Conservation (phyloP, 2,888 invertebrate species). For the Drosophila histrio region DNA sequence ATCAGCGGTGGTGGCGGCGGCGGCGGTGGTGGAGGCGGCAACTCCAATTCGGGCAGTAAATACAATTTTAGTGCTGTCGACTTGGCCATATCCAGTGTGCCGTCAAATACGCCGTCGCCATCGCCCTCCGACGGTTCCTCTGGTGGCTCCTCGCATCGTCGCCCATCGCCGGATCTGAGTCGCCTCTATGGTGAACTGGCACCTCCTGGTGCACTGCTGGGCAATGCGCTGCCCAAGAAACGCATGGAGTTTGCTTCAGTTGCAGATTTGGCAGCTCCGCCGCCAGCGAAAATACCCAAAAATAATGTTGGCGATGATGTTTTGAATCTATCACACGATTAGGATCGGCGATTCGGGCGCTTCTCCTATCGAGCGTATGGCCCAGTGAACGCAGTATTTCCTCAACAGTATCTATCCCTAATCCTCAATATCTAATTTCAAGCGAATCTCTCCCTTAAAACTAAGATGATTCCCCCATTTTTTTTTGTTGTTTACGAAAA, state of each 20-base stretch:
- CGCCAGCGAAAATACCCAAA: constrained; percentile 86
- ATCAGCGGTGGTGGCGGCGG: constrained; percentile 54
- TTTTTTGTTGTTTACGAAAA: no score
- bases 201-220: constrained; percentile 69
- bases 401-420: constrained; percentile 49
- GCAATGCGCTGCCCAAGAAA: constrained; percentile 80
- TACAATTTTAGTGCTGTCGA: constrained; percentile 84
- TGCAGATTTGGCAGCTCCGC: constrained; percentile 85
- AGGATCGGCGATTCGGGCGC: constrained; percentile 40
- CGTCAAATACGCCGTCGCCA: constrained; percentile 82
- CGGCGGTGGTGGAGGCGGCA: constrained; percentile 61
- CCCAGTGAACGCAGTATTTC: constrained; percentile 58
- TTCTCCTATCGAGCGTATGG: constrained; percentile 13
- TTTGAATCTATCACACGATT: constrained; percentile 83
- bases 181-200: constrained; percentile 82
- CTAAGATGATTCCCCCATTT: constrained; percentile 3
- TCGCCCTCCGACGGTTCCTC: constrained; percentile 81
- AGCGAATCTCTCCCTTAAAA: constrained; percentile 47
- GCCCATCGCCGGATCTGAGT: constrained; percentile 83
- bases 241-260: constrained; percentile 84
- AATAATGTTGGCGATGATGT: constrained; percentile 84
- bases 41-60: constrained; percentile 72
- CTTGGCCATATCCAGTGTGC: constrained; percentile 84
- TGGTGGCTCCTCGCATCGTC: constrained; percentile 80
- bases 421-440: constrained; percentile 16